Evolutionary conservation across 2,113 vertebrate genomes (phyloP), one percentile per base, ranked within the genome.

Genomic region (Sinosuthora webbiana): DNA sequence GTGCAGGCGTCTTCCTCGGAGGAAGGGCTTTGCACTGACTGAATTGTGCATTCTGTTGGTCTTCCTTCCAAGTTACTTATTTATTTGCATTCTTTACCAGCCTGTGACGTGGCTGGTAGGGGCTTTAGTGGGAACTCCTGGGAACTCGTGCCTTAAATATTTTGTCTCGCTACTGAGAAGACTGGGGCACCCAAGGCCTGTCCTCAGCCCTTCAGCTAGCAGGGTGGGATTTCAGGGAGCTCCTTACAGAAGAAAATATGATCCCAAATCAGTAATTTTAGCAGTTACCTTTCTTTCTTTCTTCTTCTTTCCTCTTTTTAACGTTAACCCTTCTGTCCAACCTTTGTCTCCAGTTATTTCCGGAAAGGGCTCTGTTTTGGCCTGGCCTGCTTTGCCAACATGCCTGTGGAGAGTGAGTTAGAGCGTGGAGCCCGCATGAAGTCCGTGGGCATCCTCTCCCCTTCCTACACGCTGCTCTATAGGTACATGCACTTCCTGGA

Each of bases 401-500:
- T 99, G 99, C 99, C 99, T 0, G 99, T 99, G 97, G 99, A 99
- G 94, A 99, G 99, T 1, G 99, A 99, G 97, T 95, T 99, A 91
- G 99, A 99, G 94, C 98, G 99, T 12, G 99, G 99, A 2, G 99
- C 99, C 3, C 98, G 99, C 57, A 99, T 99, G 99, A 99, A 99
- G 97, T 99, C 99, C 0, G 99, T 99, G 95, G 99, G 99, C 57
- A 99, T 99, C 80, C 98, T 99, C 47, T 99, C 99, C 27, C 99
- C 99, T 3, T 99, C 99, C 68, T 99, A 99, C 96, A 99, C 99
- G 3, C 97, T 99, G 89, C 98, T 99, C 0, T 99, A 99, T 90
- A 98, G 99, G 52, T 99, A 99, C 97, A 99, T 99, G 99, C 99
- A 99, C 97, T 99, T 99, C 97, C 95, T 99, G 97, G 99, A 99